Evolutionary conservation across 2,888 invertebrate species (phyloP).

Genomic region (Cryptocheilus praepositus): DNA sequence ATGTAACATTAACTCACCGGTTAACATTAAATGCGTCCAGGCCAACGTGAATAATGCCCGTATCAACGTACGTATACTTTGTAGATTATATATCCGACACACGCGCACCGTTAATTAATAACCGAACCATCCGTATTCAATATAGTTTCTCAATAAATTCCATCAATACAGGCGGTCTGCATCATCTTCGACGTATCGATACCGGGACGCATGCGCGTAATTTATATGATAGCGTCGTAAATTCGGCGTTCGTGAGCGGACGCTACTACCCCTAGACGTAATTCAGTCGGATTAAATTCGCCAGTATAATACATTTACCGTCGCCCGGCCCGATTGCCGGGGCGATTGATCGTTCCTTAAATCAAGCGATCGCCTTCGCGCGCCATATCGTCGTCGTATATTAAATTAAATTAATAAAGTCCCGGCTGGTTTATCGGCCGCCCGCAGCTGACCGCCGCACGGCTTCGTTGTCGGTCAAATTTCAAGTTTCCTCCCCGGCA

Average conservation of each 20-base stretch:
- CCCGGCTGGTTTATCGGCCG: constrained; percentile 8
- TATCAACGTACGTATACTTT: no score
- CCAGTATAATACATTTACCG: constrained; percentile 19
- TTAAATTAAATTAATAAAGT: constrained; percentile 21
- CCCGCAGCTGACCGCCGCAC: no score
- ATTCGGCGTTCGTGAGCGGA: constrained; percentile 1
- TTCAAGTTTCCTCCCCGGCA: no score
- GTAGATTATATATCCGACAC: no score
- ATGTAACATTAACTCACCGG: no score
- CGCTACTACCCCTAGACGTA: not conserved
- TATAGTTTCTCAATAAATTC: no score
- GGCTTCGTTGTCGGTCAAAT: no score
- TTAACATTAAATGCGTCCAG: no score
- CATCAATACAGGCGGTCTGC: not conserved
- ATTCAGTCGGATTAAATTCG: constrained; percentile 26
- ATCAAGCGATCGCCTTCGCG: not conserved
- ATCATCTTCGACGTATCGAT: not conserved
- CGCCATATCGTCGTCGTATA: not conserved
- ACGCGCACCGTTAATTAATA: no score
- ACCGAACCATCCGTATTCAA: no score
- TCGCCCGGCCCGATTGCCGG: no score
- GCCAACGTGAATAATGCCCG: no score
- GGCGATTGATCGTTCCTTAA: not conserved
- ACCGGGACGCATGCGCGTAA: constrained; percentile 7
- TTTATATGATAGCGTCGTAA: constrained; percentile 21